Base-by-base conservation (phyloP, 2,888 invertebrate species). In the Ennomos quercinarius region DNA sequence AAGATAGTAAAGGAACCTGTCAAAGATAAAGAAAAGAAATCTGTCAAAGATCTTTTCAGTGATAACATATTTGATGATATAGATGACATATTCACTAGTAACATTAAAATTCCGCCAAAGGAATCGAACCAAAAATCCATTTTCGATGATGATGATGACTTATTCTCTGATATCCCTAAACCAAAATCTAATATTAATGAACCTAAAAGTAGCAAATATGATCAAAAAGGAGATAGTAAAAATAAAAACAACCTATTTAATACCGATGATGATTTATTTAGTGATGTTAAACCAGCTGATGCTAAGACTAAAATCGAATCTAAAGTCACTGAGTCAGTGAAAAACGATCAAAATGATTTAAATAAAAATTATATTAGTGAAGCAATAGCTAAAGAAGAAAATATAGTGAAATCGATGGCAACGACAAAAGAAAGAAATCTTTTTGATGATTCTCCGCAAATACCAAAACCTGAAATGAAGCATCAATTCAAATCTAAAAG, bases 61-160 rank as follows among this genome's bases (percentile, higher is more conserved):
- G 90, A 91, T 66, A 81, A 87, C 69, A 71, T 92, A 50, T 92
- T 92, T 67, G 92, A 91, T 80, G 91, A 92, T 66, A 86, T 90
- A 5, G 91, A 91, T 67, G 87, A 91, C 76, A 86, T 91, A 45
- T 91, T 91, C 63, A 80, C 84, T 9, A 82, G 75, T n/a, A 79
- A 81, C 40, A 69, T 85, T 36, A 86, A 74, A 71, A 74, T 76
- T 8, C 64, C 76, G 2, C 68, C 68, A n/a, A 76, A 79, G 64
- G 63, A 67, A 53, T 71, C 68, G 39, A 72, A 63, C 46, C 63
- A 78, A 50, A 84, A 83, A 56, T 82, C 87, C 5, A 71, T 90
- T 27, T 90, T 91, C 49, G 86, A 86, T 67, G 88, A 87, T 58
- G 80, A 81, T 44, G 86, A 88, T 55, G 86, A 87, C 60, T 66